phyloP scores from a whole-genome alignment of 2,888 invertebrate genomes.

The Nephrotoma flavescens region DNA sequence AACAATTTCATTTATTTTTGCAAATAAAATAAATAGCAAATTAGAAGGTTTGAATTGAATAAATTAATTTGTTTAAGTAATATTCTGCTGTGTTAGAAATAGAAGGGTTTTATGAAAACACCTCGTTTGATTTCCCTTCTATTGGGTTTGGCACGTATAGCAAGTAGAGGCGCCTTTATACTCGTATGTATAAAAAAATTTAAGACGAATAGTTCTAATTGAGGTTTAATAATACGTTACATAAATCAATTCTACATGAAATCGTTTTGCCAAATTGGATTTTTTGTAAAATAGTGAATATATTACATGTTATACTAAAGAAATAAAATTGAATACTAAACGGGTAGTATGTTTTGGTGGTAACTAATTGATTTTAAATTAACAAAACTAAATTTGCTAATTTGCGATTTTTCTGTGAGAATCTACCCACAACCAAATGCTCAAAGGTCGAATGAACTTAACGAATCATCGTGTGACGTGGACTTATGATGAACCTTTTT shows the following conservation, averaged over 20 bases:
- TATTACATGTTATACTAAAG: background rate
- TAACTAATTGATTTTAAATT: no score
- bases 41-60: background rate
- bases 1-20: background rate
- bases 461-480: no score
- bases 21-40: background rate
- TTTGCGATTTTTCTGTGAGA: no score
- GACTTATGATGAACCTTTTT: no score
- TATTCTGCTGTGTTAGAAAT: background rate
- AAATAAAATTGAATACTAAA: background rate
- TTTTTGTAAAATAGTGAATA: no score
- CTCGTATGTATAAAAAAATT: background rate
- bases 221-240: background rate
- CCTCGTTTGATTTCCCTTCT: background rate
- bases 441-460: no score
- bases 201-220: background rate
- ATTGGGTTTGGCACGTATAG: background rate
- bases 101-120: background rate
- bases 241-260: background rate
- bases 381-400: no score
- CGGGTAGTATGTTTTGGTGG: no score
- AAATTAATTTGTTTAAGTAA: background rate
- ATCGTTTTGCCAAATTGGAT: no score
- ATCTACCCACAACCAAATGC: no score
- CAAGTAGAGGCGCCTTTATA: background rate